A percentile compares a stretch with the other conserved stretches of the same genome.
Conservation (phyloP, 2,797 vertebrate species). For the Odontamblyopus rebecca region DNA sequence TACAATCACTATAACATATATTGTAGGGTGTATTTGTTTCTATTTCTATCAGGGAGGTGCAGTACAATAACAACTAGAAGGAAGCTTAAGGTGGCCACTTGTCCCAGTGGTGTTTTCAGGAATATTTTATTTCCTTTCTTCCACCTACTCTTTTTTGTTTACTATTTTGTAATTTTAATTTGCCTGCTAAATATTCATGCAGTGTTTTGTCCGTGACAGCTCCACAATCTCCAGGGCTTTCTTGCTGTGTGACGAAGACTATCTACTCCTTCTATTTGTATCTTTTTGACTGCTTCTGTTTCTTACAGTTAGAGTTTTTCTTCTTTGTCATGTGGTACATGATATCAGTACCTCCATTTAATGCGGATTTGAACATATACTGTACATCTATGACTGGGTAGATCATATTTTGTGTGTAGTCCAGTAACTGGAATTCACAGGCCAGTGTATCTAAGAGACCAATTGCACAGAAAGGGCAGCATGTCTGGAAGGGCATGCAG, state of each 20-base stretch:
- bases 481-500: not conserved
- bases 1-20: slow-evolving; percentile 53
- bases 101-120: slow-evolving; percentile 71
- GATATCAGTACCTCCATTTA: slow-evolving; percentile 40
- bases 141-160: slow-evolving; percentile 65
- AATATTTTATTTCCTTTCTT: slow-evolving; percentile 64
- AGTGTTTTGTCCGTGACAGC: slow-evolving; percentile 77
- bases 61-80: slow-evolving; percentile 40
- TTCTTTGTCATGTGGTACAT: slow-evolving; percentile 24
- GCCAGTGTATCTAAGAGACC: not conserved
- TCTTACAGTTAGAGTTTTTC: slow-evolving; percentile 41
- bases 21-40: slow-evolving; percentile 53
- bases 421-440: not conserved
- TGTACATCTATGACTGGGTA: not conserved
- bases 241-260: slow-evolving; percentile 60
- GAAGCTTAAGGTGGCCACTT: slow-evolving; percentile 63
- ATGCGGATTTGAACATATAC: slow-evolving; percentile 23
- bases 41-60: slow-evolving; percentile 41
- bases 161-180: slow-evolving; percentile 79
- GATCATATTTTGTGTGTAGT: not conserved
- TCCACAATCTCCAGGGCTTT: slow-evolving; percentile 70
- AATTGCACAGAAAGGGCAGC: not conserved
- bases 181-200: slow-evolving; percentile 79
- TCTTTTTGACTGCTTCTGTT: slow-evolving; percentile 56
- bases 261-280: slow-evolving; percentile 64